Evolutionary conservation across 2,797 vertebrate species (phyloP).

Genomic region (Poliocrania exsul): DNA sequence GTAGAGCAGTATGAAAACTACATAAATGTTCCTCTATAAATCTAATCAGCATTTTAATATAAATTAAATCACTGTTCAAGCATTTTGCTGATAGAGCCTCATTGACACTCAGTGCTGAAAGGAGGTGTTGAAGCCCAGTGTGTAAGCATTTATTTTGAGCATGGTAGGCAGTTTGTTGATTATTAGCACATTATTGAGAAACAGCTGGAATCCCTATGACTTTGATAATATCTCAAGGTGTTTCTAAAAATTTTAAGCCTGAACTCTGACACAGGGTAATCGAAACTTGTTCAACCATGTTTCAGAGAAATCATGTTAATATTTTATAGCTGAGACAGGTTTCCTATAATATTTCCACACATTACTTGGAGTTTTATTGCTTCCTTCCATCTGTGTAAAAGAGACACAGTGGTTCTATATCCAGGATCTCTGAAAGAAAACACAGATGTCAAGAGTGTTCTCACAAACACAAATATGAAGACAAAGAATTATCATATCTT

Average conservation of each 20-base stretch:
- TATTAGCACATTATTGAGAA: not conserved
- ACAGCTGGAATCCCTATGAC: not conserved
- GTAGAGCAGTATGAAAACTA: not conserved
- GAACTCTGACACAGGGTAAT: not conserved
- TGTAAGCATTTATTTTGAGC: not conserved
- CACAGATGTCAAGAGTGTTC: not conserved
- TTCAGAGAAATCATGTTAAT: not conserved
- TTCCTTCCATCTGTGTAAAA: not conserved
- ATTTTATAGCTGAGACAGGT: not conserved
- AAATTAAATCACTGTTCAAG: not conserved
- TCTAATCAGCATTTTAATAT: not conserved
- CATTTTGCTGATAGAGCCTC: not conserved
- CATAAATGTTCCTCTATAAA: not conserved
- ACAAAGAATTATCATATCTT: not conserved
- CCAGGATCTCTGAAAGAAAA: not conserved
- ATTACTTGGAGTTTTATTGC: not conserved
- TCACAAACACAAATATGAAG: not conserved
- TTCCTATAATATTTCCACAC: not conserved
- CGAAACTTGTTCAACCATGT: not conserved
- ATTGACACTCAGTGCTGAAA: not conserved
- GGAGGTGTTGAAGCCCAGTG: not conserved
- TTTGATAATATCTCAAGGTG: fast-evolving
- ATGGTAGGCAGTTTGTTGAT: not conserved
- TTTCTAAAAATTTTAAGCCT: not conserved
- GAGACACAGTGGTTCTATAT: not conserved